Conservation (phyloP, 2,797 vertebrate species). For the Huso huso region DNA sequence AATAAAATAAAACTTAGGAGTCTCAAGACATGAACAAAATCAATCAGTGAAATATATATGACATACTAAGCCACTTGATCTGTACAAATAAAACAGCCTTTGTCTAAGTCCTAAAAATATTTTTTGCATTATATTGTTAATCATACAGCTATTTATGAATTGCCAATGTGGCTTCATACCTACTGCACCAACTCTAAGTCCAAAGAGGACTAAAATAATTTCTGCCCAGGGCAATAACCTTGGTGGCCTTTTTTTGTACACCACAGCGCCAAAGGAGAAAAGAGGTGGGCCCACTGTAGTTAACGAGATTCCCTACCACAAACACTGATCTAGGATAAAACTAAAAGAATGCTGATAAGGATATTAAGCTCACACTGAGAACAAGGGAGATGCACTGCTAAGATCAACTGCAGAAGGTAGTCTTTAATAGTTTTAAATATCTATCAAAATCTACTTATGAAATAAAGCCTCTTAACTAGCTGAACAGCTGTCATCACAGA, state of each 20-base stretch:
- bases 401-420: conserved; percentile 69
- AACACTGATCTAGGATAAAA: conserved; percentile 74
- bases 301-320: conserved; percentile 69
- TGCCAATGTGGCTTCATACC: conserved; percentile 37
- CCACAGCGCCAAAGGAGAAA: conserved; percentile 69
- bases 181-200: conserved; percentile 31
- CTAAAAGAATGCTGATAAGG: conserved; percentile 75
- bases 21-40: no score
- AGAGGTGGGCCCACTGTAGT: conserved; percentile 60
- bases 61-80: no score
- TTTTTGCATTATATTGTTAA: no score
- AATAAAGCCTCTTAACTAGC: conserved; percentile 52
- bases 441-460: conserved; percentile 51
- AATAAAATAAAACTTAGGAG: no score
- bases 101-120: no score
- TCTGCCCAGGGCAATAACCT: conserved; percentile 66
- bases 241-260: conserved; percentile 50
- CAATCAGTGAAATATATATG: no score
- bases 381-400: conserved; percentile 56
- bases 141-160: conserved; percentile 35
- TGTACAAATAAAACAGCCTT: no score
- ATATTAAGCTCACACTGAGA: conserved; percentile 66
- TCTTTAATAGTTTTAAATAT: conserved; percentile 59
- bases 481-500: conserved; percentile 23
- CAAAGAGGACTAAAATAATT: conserved; percentile 56